Conservation (phyloP, 2,888 invertebrate species). For the Crematogaster levior region DNA sequence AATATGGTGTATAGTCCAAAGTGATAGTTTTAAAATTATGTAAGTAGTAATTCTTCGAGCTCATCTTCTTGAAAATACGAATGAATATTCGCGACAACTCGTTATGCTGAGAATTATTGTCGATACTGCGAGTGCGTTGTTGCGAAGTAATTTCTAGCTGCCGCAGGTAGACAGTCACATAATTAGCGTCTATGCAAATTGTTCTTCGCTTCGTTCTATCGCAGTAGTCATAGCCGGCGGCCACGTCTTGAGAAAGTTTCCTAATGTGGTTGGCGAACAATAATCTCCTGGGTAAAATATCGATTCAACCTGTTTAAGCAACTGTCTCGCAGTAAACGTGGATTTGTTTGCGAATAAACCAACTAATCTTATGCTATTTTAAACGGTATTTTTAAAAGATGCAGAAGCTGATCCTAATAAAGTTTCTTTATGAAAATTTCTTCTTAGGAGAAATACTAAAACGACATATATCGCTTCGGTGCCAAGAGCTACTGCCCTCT, state of each 20-base stretch:
- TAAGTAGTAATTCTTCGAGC: neutral
- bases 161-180: conserved; percentile 36
- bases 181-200: conserved; percentile 55
- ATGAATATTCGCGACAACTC: conserved; percentile 24
- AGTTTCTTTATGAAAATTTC: conserved; percentile 23
- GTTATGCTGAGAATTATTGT: conserved; percentile 27
- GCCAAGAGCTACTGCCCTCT: conserved; percentile 68
- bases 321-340: conserved; percentile 48
- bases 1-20: neutral
- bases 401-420: conserved; percentile 1
- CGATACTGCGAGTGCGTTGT: conserved; percentile 10
- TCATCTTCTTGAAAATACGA: neutral
- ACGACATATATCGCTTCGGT: neutral
- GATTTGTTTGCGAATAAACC: conserved; percentile 62
- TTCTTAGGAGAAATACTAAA: neutral
- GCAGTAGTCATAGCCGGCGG: conserved; percentile 34
- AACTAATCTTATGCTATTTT: too few relatives aligned
- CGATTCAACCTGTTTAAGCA: conserved; percentile 30
- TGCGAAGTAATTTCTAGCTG: conserved; percentile 28
- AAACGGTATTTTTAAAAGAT: conserved; percentile 19
- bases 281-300: conserved; percentile 55
- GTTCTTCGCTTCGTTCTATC: conserved; percentile 24
- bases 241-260: conserved; percentile 39
- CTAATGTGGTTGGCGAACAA: conserved; percentile 14
- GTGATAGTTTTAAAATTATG: neutral